Conservation (phyloP, 2,113 vertebrate genomes). For the Lagopus muta region DNA sequence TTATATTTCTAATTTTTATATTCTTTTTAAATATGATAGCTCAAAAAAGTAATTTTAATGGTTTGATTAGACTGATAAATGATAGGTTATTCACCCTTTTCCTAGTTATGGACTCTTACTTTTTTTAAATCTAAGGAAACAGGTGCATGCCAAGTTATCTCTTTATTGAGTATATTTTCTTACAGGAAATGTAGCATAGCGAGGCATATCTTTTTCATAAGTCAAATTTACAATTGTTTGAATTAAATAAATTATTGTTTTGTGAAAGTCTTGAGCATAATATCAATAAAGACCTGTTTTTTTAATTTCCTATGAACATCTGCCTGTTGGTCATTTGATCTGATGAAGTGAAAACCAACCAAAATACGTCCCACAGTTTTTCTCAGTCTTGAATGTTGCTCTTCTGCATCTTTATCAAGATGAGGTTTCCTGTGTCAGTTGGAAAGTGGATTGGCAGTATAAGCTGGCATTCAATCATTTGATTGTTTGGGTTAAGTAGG, state of each 20-base stretch:
- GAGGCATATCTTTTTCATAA: constrained; percentile 19
- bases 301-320: neutral
- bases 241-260: constrained; percentile 25
- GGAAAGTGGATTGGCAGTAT: neutral
- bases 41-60: neutral
- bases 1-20: constrained; percentile 37
- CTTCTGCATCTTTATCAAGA: neutral
- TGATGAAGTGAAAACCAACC: neutral
- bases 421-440: neutral
- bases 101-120: neutral
- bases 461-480: neutral
- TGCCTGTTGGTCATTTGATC: neutral
- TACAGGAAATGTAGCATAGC: constrained; percentile 10
- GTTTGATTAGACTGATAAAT: neutral
- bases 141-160: neutral
- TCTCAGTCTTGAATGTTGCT: neutral
- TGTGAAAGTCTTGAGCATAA: neutral
- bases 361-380: neutral
- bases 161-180: constrained; percentile 46
- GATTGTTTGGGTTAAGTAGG: neutral
- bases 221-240: constrained; percentile 18
- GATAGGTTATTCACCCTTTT: neutral
- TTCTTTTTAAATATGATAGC: neutral
- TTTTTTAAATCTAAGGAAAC: neutral
- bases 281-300: constrained; percentile 51